Percentiles rank a stretch among this genome's conserved stretches.
phyloP scores from a whole-genome alignment of 2,113 vertebrate genomes.

The Chamaea fasciata region DNA sequence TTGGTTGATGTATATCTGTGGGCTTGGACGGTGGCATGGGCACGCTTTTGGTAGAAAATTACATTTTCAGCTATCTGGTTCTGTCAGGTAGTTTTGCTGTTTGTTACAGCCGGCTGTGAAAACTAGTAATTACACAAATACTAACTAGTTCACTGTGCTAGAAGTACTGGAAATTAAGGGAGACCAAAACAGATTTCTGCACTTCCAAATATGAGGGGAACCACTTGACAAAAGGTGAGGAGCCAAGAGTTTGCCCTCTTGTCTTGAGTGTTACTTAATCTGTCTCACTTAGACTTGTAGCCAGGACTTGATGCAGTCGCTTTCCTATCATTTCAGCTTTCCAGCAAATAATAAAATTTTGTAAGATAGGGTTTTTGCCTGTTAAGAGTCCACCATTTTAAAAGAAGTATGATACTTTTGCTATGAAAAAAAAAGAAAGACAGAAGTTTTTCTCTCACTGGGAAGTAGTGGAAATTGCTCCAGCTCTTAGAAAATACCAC shows the following conservation, averaged over 20 bases:
- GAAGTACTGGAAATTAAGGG: background rate
- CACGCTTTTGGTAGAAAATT: background rate
- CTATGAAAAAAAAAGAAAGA: background rate
- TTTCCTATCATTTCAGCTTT: background rate
- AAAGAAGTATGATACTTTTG: background rate
- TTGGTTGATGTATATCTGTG: background rate
- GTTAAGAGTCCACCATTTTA: background rate
- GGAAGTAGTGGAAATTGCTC: background rate
- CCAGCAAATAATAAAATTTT: background rate
- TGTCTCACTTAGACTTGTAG: background rate
- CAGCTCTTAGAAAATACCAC: background rate
- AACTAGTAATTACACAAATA: background rate
- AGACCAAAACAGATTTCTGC: background rate
- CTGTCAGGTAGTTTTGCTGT: background rate
- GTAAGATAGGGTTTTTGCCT: background rate
- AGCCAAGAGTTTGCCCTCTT: conserved; percentile 9
- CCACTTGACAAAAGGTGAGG: background rate
- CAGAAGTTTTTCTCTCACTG: background rate
- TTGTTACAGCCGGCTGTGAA: background rate
- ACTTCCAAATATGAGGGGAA: background rate
- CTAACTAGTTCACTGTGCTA: background rate
- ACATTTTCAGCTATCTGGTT: background rate
- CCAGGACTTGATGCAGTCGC: background rate
- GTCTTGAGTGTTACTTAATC: background rate
- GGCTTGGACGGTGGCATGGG: background rate